Evolutionary conservation across 2,888 invertebrate species (phyloP).

Genomic region (Julus scandinavius): DNA sequence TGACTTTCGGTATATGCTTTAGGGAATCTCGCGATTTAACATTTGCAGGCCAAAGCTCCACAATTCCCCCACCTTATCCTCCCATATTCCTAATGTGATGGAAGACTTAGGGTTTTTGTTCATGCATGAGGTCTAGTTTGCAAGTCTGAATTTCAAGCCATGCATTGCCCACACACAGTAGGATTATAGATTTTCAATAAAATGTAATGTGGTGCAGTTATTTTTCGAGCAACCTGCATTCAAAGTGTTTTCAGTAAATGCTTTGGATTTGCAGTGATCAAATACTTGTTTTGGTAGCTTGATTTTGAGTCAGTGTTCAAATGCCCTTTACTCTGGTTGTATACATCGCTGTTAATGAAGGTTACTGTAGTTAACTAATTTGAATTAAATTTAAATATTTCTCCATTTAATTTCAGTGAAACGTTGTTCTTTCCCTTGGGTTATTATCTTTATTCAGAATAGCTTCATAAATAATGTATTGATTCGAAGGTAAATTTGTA

Average conservation of each 20-base stretch:
- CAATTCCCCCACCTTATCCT: too few relatives aligned
- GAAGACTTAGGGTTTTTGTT: not conserved
- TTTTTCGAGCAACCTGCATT: not conserved
- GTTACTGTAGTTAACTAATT: not conserved
- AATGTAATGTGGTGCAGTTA: not conserved
- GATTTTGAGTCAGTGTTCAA: not conserved
- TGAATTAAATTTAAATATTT: not conserved
- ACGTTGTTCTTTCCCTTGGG: not conserved
- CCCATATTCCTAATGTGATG: too few relatives aligned
- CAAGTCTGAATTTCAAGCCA: not conserved
- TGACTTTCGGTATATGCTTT: too few relatives aligned
- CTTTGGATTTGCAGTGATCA: not conserved
- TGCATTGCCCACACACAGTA: not conserved
- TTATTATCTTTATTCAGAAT: not conserved
- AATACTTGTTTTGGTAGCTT: not conserved
- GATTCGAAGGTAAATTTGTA: not conserved
- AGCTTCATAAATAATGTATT: slow-evolving; percentile 30
- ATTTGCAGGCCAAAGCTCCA: too few relatives aligned
- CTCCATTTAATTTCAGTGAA: not conserved
- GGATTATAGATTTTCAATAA: not conserved
- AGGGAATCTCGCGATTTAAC: too few relatives aligned
- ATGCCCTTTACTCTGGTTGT: not conserved
- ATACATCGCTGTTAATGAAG: not conserved
- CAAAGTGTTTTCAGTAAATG: not conserved
- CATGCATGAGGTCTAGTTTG: not conserved